Evolutionary conservation across 92 coral and sea anemone species (phyloP), one percentile per base, ranked within the genome.

Genomic region (Phenganax subtilis): DNA sequence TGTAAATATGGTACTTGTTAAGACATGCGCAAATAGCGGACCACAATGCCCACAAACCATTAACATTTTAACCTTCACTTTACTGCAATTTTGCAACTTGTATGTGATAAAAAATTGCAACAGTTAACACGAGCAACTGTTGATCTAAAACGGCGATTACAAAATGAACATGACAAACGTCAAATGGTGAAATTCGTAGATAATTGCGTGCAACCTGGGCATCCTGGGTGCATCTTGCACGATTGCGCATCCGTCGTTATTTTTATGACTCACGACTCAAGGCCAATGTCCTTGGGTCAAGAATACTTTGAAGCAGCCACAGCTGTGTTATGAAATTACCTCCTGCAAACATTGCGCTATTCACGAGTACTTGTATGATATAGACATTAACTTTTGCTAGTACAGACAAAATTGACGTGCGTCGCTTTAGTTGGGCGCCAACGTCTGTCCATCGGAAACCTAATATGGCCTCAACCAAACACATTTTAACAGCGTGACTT

Each of bases 371-470:
- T 68, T 60, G 51, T 27, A 52, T 60, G 83, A 79, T 79, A 62
- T 65, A 62, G 65, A 79, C 83, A 79, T 68, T 25, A 79, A 28
- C 47, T 63, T 79, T 63, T 63, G 47, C 59, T 12, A 69, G 30
- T 29, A 79, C 83, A 79, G 83, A 79, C 83, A 79, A 65, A 79
- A 79, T 79, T 79, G 83, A 79, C 83, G 83, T 79, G 72, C 83
- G 83, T 65, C 83, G 73, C 83, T 79, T 60, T 60, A 79, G 54
- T 62, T 68, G 83, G 83, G 83, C 83, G 83, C 83, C 83, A 79
- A 79, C 56, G 83, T 79, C 83, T 79, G 83, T 51, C 20, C 83
- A 79, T 63, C 53, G 73, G 83, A 79, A 79, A 79, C 83, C 83
- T 79, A 79, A 79, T 79, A 79, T 79, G 83, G 83, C 73, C 69